Evolutionary conservation across 1,140 invertebrate species (phyloP).

Genomic region (Littorina saxatilis): DNA sequence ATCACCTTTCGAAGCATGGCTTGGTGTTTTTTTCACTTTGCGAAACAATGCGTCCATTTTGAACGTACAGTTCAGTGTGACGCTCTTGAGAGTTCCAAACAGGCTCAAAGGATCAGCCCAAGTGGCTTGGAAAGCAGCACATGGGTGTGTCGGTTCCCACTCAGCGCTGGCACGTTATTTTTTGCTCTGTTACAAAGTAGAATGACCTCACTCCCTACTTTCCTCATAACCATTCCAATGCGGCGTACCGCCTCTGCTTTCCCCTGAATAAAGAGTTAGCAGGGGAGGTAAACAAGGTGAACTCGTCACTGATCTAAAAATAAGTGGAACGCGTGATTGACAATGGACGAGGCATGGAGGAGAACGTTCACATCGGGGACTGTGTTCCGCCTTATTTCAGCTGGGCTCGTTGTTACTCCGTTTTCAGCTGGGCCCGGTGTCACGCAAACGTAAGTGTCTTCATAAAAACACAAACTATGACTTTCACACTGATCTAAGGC

Average conservation of each 20-base stretch:
- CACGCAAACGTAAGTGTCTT: no score
- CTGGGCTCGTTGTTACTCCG: no score
- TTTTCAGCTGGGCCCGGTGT: no score
- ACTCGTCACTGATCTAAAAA: no score
- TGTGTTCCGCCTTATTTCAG: no score
- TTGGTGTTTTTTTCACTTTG: slow-evolving; percentile 42
- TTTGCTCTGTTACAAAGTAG: not conserved
- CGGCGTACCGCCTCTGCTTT: not conserved
- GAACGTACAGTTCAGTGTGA: not conserved
- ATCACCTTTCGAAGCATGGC: slow-evolving; percentile 10
- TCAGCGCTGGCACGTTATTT: not conserved
- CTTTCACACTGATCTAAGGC: no score
- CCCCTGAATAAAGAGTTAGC: not conserved
- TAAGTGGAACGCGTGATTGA: no score
- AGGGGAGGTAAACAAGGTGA: slow-evolving; percentile 25
- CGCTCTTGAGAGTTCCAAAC: not conserved
- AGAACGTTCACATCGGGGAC: no score
- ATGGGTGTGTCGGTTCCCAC: not conserved
- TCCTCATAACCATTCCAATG: not conserved
- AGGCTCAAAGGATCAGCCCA: not conserved
- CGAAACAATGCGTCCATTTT: slow-evolving; percentile 45
- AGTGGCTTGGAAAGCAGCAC: not conserved
- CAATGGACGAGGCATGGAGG: no score
- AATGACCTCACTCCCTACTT: slow-evolving; percentile 16
- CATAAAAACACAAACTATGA: no score